A percentile compares a stretch with the other conserved stretches of the same genome.
phyloP scores from a whole-genome alignment of 1,140 invertebrate genomes.

The Geopemphigus sp. region DNA sequence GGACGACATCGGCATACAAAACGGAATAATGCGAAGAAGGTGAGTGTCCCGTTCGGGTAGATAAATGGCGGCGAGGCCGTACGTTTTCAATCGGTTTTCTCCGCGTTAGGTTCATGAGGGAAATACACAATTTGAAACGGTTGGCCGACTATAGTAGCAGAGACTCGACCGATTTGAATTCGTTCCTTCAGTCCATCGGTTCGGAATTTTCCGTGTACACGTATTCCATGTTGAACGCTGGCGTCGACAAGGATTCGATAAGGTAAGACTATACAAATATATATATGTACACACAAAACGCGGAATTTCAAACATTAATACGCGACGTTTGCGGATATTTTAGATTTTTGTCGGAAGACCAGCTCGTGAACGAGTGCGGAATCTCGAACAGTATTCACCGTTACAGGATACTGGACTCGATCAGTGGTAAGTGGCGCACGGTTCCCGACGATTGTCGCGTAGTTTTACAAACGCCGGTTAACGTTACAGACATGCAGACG shows the following conservation, averaged over 20 bases:
- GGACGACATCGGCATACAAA: conserved; percentile 88
- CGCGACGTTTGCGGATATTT: not conserved
- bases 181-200: conserved; percentile 82
- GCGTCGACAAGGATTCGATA: conserved; percentile 84
- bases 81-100: too few species aligned
- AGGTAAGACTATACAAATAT: conserved; percentile 54
- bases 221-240: conserved; percentile 92
- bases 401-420: conserved; percentile 81
- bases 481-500: conserved; percentile 26
- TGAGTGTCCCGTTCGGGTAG: conserved; percentile 53
- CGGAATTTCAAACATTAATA: too few species aligned
- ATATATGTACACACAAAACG: too few species aligned
- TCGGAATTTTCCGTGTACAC: conserved; percentile 94
- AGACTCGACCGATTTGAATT: conserved; percentile 87
- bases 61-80: too few species aligned
- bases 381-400: conserved; percentile 94
- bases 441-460: not conserved
- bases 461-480: not conserved
- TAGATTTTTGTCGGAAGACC: conserved; percentile 81
- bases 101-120: conserved; percentile 77
- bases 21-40: conserved; percentile 89
- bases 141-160: conserved; percentile 96
- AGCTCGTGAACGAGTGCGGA: conserved; percentile 82
- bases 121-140: conserved; percentile 91
- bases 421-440: conserved; percentile 65